phyloP scores from a whole-genome alignment of 1,140 invertebrate genomes.

The Plectus sambesii region DNA sequence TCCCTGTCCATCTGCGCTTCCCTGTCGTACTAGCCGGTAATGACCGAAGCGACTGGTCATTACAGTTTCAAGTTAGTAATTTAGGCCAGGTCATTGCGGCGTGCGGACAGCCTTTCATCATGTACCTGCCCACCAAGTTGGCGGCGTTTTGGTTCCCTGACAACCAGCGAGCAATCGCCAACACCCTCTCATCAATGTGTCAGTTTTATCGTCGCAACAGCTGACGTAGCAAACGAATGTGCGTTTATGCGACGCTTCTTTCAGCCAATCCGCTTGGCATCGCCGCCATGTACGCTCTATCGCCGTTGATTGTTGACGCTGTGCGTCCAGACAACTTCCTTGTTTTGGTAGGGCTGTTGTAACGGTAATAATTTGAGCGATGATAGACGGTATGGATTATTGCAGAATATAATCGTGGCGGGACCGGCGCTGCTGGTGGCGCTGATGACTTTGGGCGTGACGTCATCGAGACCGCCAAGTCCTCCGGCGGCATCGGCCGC shows the following conservation, averaged over 20 bases:
- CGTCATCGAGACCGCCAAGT: slow-evolving; percentile 23
- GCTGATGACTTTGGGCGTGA: slow-evolving; percentile 24
- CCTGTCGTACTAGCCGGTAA: slow-evolving; percentile 35
- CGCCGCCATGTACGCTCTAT: slow-evolving; percentile 35
- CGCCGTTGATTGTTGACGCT: slow-evolving; percentile 32
- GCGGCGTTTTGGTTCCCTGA: slow-evolving; percentile 41
- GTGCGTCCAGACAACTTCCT: slow-evolving; percentile 24
- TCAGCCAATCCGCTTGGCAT: slow-evolving; percentile 41
- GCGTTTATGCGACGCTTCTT: too few relatives aligned
- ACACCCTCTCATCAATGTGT: slow-evolving; percentile 36
- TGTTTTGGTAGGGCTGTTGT: slow-evolving; percentile 26
- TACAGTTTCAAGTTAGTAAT: too few relatives aligned
- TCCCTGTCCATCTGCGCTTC: slow-evolving; percentile 24
- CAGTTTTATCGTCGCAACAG: too few relatives aligned
- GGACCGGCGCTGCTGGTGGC: slow-evolving; percentile 18
- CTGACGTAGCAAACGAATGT: too few relatives aligned
- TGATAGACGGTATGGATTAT: too few relatives aligned
- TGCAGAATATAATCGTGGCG: too few relatives aligned
- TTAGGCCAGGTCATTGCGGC: slow-evolving; percentile 33
- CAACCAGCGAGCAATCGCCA: slow-evolving; percentile 34
- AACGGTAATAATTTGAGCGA: too few relatives aligned
- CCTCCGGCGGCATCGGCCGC: slow-evolving; percentile 8
- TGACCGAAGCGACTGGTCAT: too few relatives aligned
- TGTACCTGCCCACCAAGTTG: slow-evolving; percentile 41
- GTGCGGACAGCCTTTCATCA: slow-evolving; percentile 37